Evolutionary conservation across 2,113 vertebrate species (phyloP).

Genomic region (Rhodinocichla rosea): DNA sequence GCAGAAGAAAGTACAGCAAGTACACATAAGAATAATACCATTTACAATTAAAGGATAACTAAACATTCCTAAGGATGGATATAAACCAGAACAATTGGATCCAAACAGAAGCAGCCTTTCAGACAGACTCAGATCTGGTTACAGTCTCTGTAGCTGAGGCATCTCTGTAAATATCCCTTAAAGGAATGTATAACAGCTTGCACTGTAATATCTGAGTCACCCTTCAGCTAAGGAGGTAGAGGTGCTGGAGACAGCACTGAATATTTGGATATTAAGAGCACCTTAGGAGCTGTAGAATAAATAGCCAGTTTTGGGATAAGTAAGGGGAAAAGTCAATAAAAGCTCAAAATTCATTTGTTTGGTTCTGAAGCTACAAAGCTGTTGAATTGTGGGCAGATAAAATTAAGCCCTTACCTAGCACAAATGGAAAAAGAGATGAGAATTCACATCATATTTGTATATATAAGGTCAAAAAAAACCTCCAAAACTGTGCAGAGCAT

Average conservation of each 20-base stretch:
- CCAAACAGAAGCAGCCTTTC: neutral
- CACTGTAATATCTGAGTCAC: slow-evolving; percentile 3
- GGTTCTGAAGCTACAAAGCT: neutral
- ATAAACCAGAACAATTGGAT: slow-evolving; percentile 21
- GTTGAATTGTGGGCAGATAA: neutral
- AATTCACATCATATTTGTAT: neutral
- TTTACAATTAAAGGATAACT: neutral
- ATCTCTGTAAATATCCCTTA: neutral
- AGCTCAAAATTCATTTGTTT: neutral
- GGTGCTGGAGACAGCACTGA: neutral
- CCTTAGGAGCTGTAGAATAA: neutral
- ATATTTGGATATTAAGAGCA: neutral
- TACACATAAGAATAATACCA: neutral
- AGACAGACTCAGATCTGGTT: slow-evolving; percentile 1
- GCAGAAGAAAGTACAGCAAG: neutral
- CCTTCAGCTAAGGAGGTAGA: neutral
- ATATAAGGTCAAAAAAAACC: neutral
- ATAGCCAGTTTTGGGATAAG: neutral
- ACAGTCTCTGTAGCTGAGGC: neutral
- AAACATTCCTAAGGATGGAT: neutral
- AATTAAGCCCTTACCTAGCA: neutral
- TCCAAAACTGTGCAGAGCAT: neutral
- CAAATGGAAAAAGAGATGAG: neutral
- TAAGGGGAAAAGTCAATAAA: neutral
- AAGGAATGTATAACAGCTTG: neutral